Percentiles rank a stretch among this genome's conserved stretches.
Conservation (phyloP, 2,797 vertebrate genomes). For the Cyclura pinguis region DNA sequence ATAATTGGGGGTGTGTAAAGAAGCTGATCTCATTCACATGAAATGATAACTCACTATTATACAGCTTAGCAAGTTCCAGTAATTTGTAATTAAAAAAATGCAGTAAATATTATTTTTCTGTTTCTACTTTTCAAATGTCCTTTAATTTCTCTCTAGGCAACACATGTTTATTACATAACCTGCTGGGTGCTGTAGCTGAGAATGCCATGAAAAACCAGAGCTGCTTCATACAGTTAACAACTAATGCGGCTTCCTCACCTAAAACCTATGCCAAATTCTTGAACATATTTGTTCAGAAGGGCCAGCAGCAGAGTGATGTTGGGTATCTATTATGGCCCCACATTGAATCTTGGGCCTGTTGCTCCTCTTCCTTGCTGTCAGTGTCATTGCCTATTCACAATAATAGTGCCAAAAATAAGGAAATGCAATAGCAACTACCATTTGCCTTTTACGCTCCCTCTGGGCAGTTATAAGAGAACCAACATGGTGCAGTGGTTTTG, state of each 20-base stretch:
- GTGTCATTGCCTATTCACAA: too few relatives aligned
- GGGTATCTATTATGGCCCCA: too few relatives aligned
- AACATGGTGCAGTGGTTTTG: too few relatives aligned
- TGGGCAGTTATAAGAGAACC: background rate
- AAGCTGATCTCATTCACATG: constrained; percentile 54
- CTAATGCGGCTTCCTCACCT: background rate
- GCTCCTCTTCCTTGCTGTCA: background rate
- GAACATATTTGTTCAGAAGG: background rate
- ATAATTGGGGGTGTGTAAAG: constrained; percentile 56
- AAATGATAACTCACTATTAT: constrained; percentile 52
- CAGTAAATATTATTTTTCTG: constrained; percentile 44
- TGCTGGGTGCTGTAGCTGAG: constrained; percentile 40
- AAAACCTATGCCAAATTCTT: constrained; percentile 54
- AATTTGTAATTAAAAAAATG: constrained; percentile 63
- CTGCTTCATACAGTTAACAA: constrained; percentile 15
- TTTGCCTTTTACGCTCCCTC: background rate
- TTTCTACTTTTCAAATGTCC: constrained; percentile 30
- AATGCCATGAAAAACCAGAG: constrained; percentile 41
- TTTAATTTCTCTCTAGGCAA: constrained; percentile 61
- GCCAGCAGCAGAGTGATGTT: background rate
- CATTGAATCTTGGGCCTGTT: background rate
- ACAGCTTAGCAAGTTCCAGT: constrained; percentile 46
- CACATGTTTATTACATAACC: constrained; percentile 40
- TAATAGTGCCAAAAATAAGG: background rate
- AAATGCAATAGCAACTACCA: background rate